Conservation (phyloP, 2,797 vertebrate genomes). For the Acridotheres tristis region DNA sequence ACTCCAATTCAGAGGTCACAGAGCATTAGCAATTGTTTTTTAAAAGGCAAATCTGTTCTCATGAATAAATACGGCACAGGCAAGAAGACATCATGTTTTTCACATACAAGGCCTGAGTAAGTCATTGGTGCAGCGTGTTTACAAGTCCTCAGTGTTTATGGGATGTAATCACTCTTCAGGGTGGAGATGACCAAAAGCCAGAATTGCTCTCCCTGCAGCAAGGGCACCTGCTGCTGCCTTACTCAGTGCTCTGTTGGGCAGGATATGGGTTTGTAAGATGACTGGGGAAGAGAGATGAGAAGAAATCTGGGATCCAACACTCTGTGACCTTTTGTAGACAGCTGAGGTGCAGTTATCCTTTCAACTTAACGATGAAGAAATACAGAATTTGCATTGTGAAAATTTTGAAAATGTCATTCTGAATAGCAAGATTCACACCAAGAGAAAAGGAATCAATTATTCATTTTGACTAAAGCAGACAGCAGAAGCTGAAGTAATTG, state of each 20-base stretch:
- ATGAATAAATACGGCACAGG: background rate
- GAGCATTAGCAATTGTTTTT: background rate
- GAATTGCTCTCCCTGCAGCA: background rate
- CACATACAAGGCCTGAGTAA: background rate
- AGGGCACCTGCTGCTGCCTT: background rate
- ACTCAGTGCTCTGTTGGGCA: background rate
- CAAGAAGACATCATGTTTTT: background rate
- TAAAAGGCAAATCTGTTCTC: background rate
- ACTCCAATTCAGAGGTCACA: background rate
- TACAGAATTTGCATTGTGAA: background rate
- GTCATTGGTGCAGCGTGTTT: background rate
- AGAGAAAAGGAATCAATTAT: conserved; percentile 22
- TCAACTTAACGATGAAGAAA: background rate
- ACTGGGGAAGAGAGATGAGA: background rate
- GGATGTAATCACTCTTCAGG: background rate
- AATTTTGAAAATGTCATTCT: background rate
- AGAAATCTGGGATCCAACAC: background rate
- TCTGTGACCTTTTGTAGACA: background rate
- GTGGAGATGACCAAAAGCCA: background rate
- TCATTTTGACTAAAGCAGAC: conserved; percentile 12
- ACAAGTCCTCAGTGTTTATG: background rate
- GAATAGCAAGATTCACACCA: background rate
- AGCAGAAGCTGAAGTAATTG: conserved; percentile 28
- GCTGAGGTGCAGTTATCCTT: background rate
- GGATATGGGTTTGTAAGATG: background rate